Percentiles rank a stretch among this genome's conserved stretches.
These are phyloP conservation scores for Iguana delicatissima DNA, from an alignment of 2,797 vertebrate genomes.

Conservation along the genomic window DNA sequence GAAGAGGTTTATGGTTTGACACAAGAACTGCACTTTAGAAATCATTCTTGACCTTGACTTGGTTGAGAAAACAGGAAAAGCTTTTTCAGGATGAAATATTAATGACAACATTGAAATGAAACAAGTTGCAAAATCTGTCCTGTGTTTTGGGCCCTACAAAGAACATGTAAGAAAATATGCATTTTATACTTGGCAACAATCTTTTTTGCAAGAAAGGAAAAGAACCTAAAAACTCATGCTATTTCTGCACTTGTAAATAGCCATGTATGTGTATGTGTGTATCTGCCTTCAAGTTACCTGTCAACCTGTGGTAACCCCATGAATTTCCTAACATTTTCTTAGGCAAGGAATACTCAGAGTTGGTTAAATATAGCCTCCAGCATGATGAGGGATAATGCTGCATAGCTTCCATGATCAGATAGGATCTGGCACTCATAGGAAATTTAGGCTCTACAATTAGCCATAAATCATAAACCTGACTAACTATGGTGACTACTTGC, in stretches of 20 bases:
- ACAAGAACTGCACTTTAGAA: neutral
- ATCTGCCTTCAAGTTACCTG: no score
- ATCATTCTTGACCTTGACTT: constrained; percentile 19
- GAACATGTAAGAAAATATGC: constrained; percentile 20
- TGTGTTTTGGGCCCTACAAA: constrained; percentile 20
- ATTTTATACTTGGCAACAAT: neutral
- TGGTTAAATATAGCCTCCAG: no score
- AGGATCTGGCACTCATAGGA: no score
- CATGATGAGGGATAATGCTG: no score
- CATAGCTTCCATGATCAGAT: no score
- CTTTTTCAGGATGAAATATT: constrained; percentile 53
- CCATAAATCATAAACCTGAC: neutral
- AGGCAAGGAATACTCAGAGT: no score
- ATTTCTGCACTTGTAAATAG: neutral
- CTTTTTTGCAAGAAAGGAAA: neutral
- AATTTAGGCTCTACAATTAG: no score
- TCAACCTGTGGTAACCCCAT: no score
- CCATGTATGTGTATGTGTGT: no score
- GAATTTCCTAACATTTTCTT: no score
- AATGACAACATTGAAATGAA: constrained; percentile 48
- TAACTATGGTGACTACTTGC: neutral
- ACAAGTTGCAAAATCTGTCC: constrained; percentile 46
- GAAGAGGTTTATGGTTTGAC: neutral
- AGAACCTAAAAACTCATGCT: neutral
- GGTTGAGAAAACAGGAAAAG: neutral